Base-by-base conservation (phyloP, 2,113 vertebrate genomes). In the Chlamydotis undulata region DNA sequence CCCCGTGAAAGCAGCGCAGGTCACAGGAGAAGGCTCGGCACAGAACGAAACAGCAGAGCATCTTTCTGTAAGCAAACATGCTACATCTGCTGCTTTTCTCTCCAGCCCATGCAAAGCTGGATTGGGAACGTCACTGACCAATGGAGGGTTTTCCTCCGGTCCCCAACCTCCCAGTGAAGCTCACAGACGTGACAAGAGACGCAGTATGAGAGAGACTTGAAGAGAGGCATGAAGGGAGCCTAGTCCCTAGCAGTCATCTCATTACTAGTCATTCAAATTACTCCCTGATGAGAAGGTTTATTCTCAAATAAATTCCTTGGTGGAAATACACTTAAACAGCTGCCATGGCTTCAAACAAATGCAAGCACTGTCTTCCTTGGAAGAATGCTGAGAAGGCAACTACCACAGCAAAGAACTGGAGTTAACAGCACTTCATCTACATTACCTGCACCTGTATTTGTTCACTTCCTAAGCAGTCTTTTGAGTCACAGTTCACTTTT, bases 141-240 rank as follows among this genome's bases (percentile, higher is more conserved):
- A 68, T 0, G 2, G 0, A 31, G 17, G 10, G 25, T 74, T 71
- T 0, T 0, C 14, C 31, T 11, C 31, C 4, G 3, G 17, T 22
- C 12, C 35, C 25, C 49, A 76, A 0, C 0, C 7, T 29, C 5
- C 1, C n/a, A 67, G 29, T 1, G 1, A 73, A 56, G 28, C n/a
- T 83, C 33, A 28, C 9, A 15, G 3, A 7, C 2, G 6, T 4
- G 6, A 60, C 35, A 52, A 6, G 16, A 43, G 22, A 80, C 4
- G 37, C 37, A 37, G 37, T 37, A 37, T 37, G 37, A 37, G 37
- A 37, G 37, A 37, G 37, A 37, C 37, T 37, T 37, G 37, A 37
- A 37, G 37, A 37, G 37, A 37, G 19, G 7, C 24, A 55, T 7
- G 49, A 31, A 63, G 17, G 29, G 28, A 84, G 13, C 31, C 10